Percentiles rank a stretch among this genome's conserved stretches.
Evolutionary conservation across 2,797 vertebrate genomes (phyloP).

Genomic region (Euthynnus affinis): DNA sequence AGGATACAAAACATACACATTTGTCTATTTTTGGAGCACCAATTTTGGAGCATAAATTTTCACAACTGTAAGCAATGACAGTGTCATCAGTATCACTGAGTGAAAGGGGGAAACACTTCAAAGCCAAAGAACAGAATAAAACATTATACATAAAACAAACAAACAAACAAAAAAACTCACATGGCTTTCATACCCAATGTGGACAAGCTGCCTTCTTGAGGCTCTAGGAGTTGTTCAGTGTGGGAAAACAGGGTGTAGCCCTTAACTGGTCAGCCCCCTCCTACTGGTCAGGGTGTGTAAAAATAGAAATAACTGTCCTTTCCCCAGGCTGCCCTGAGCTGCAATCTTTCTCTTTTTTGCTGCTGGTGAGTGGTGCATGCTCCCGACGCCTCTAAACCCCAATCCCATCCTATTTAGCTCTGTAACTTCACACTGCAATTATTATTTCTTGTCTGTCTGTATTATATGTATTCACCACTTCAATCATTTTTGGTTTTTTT

Average conservation of each 20-base stretch:
- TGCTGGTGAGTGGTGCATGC: background rate
- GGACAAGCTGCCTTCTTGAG: background rate
- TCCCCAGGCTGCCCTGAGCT: background rate
- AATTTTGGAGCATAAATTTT: too few species aligned
- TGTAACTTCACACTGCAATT: background rate
- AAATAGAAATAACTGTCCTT: background rate
- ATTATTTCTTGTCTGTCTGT: background rate
- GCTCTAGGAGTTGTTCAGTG: background rate
- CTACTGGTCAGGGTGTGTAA: background rate
- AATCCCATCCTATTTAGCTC: background rate
- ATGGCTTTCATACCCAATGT: background rate
- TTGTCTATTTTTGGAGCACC: constrained; percentile 2
- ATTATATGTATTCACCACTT: background rate
- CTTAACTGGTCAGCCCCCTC: background rate
- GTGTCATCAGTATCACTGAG: constrained; percentile 17
- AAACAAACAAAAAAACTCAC: too few species aligned
- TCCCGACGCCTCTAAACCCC: too few species aligned
- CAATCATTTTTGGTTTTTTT: background rate
- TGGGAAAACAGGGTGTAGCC: background rate
- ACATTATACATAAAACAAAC: background rate
- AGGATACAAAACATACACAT: constrained; percentile 11
- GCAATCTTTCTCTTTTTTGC: background rate
- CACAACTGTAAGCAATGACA: background rate
- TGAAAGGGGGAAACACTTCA: background rate
- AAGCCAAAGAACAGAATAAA: background rate